phyloP scores from a whole-genome alignment of 1,140 invertebrate genomes.

The Leptinotarsa lineolata region DNA sequence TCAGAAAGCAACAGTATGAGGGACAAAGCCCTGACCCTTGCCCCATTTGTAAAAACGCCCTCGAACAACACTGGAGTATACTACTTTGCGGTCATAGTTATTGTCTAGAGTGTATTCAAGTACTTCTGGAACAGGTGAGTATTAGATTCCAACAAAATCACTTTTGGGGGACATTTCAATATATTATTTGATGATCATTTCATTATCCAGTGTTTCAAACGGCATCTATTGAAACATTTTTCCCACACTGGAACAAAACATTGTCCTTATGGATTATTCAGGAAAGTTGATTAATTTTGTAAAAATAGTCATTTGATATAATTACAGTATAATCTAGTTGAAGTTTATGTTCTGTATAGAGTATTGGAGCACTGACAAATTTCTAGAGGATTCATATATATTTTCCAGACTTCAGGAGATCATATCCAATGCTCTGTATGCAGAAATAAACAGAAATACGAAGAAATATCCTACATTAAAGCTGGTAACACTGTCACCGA shows the following conservation, averaged over 20 bases:
- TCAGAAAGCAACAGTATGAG: slow-evolving; percentile 53
- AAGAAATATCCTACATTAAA: slow-evolving; percentile 67
- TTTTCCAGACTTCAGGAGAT: slow-evolving; percentile 29
- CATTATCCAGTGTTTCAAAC: too few species aligned
- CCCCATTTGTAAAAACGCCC: slow-evolving; percentile 68
- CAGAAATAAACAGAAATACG: slow-evolving; percentile 60
- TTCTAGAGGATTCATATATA: neutral
- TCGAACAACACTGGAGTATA: slow-evolving; percentile 69
- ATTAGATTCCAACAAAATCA: neutral
- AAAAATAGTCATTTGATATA: too few species aligned
- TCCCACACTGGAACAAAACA: too few species aligned
- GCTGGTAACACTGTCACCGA: slow-evolving; percentile 47
- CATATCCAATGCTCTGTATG: slow-evolving; percentile 68
- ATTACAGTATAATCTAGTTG: too few species aligned
- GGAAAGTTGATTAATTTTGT: too few species aligned
- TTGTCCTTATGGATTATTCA: too few species aligned
- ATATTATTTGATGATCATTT: too few species aligned
- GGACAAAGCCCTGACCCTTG: slow-evolving; percentile 64
- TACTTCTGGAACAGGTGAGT: slow-evolving; percentile 45
- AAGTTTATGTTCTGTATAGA: too few species aligned
- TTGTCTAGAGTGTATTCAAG: slow-evolving; percentile 67
- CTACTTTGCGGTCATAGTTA: slow-evolving; percentile 72
- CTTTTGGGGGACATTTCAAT: too few species aligned
- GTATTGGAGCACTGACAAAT: too few species aligned
- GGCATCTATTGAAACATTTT: too few species aligned